These are phyloP conservation scores for Drosophila hydei DNA, from an alignment of 1,140 invertebrate species.

Conservation along the genomic window DNA sequence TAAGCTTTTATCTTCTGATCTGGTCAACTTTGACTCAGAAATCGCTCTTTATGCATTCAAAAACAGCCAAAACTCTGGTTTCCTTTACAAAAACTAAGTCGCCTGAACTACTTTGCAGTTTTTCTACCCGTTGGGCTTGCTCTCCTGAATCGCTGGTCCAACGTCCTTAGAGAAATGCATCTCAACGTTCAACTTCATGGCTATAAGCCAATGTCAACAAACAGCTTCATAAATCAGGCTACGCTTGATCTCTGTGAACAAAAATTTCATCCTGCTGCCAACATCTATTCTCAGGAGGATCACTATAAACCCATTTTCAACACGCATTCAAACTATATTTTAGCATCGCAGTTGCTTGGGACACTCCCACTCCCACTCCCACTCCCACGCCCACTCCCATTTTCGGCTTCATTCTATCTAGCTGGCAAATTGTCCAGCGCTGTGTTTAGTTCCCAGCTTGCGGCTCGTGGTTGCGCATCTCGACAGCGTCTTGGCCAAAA, in stretches of 20 bases:
- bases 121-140: too few relatives aligned
- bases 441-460: constrained; percentile 74
- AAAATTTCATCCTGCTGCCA: constrained; percentile 13
- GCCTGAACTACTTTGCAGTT: too few relatives aligned
- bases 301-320: constrained; percentile 67
- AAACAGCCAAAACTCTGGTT: too few relatives aligned
- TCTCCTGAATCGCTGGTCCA: not conserved
- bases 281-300: constrained; percentile 62
- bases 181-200: constrained; percentile 1
- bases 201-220: constrained; percentile 36
- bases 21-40: too few relatives aligned
- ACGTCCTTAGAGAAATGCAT: constrained; percentile 10
- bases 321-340: constrained; percentile 55
- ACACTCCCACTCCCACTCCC: not conserved
- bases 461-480: constrained; percentile 56
- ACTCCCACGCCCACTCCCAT: not conserved
- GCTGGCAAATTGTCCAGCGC: constrained; percentile 38
- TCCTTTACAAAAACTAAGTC: too few relatives aligned
- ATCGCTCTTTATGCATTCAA: too few relatives aligned
- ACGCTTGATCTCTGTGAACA: constrained; percentile 27
- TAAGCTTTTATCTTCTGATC: too few relatives aligned
- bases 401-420: not conserved
- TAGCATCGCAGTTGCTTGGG: constrained; percentile 23
- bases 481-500: constrained; percentile 75
- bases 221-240: constrained; percentile 62